Evolutionary conservation across 1,140 invertebrate species (phyloP).

Genomic region (Forficula auricularia): DNA sequence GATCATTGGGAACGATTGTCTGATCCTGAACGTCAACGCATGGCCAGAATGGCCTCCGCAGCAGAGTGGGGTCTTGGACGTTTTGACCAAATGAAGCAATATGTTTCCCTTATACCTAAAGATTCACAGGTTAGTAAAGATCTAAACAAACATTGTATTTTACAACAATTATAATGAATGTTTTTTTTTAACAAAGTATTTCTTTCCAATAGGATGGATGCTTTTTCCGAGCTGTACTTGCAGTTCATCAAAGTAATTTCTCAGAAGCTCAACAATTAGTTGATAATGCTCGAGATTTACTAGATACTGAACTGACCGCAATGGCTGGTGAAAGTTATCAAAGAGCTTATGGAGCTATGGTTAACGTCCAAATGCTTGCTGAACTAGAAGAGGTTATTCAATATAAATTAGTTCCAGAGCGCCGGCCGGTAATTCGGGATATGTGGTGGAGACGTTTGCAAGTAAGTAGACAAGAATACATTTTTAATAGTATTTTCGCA

Average conservation of each 20-base stretch:
- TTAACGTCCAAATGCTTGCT: constrained; percentile 88
- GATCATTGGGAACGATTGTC: constrained; percentile 53
- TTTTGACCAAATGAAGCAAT: constrained; percentile 80
- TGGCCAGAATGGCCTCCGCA: constrained; percentile 80
- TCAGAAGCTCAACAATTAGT: constrained; percentile 32
- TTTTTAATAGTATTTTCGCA: no score
- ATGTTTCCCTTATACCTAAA: constrained; percentile 32
- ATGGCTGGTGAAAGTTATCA: constrained; percentile 98
- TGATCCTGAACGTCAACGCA: constrained; percentile 56
- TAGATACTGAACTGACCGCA: constrained; percentile 92
- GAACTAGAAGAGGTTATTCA: constrained; percentile 97
- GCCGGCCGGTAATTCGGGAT: constrained; percentile 59
- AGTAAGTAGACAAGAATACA: constrained; percentile 18
- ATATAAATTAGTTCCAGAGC: constrained; percentile 79
- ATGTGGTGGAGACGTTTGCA: constrained; percentile 93
- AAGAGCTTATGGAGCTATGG: constrained; percentile 92
- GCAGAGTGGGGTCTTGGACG: constrained; percentile 86
- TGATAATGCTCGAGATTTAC: constrained; percentile 45
- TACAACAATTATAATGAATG: constrained; percentile 44
- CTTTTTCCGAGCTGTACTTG: constrained; percentile 88
- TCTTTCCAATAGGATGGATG: constrained; percentile 64
- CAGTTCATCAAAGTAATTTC: constrained; percentile 76
- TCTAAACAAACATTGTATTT: constrained; percentile 1
- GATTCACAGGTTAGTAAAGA: constrained; percentile 30
- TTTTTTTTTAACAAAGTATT: constrained; percentile 49